phyloP scores from a whole-genome alignment of 1,140 invertebrate genomes.

The Drosophila repleta region DNA sequence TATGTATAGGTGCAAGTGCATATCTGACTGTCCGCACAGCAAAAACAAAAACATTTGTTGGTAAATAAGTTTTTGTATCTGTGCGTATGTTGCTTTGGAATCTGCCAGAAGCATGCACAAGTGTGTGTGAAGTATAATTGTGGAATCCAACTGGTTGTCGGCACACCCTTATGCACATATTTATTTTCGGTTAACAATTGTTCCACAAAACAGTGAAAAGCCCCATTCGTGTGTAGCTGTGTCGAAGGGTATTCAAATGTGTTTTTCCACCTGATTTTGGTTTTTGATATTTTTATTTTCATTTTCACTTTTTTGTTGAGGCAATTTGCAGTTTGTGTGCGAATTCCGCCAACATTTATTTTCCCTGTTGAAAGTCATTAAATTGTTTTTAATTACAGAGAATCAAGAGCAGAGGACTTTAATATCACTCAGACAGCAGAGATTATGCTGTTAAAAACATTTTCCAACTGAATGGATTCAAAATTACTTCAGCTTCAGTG shows the following conservation, averaged over 20 bases:
- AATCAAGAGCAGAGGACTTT: slow-evolving; percentile 1
- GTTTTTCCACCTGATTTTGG: slow-evolving; percentile 4
- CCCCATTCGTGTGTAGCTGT: background rate
- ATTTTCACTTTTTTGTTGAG: background rate
- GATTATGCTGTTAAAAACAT: background rate
- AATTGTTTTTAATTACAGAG: slow-evolving; percentile 11
- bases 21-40: slow-evolving; percentile 2
- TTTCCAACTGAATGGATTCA: background rate
- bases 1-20: background rate
- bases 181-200: slow-evolving; percentile 6
- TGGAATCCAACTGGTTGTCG: slow-evolving; percentile 6
- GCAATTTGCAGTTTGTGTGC: slow-evolving; percentile 11
- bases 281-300: background rate
- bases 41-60: slow-evolving; percentile 1
- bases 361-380: slow-evolving; percentile 15
- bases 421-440: background rate
- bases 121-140: slow-evolving; percentile 4
- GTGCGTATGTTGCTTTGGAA: background rate
- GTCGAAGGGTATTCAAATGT: background rate
- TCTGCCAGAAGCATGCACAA: slow-evolving; percentile 17
- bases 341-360: slow-evolving; percentile 4
- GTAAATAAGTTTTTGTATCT: slow-evolving; percentile 12
- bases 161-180: background rate
- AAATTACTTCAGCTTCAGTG: background rate
- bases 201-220: background rate